Evolutionary conservation across 2,888 invertebrate genomes (phyloP), one percentile per base, ranked within the genome.

Genomic region (Dryadula phaetusa): DNA sequence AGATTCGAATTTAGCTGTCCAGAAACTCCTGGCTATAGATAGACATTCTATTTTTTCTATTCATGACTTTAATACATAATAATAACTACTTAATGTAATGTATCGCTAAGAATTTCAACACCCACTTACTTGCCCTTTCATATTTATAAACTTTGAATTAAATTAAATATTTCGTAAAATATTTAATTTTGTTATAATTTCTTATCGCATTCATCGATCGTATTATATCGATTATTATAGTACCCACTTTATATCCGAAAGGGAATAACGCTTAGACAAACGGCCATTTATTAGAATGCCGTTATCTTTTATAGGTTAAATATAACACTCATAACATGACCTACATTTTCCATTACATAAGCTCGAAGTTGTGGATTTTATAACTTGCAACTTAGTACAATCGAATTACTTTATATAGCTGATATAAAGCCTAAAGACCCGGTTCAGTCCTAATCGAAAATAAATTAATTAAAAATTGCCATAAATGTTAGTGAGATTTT

Each of bases 241-340:
- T 4, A 8, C 7, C 1, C 8, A 34, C 32, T 37, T 37, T 37
- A 37, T 37, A 12, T 10, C 37, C 37, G 12, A 37, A 10, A 1
- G 37, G 2, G 12, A 37, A 12, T 10, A 12, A 12, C 10, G 37
- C 12, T 37, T 37, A 37, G 32, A 34, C 16, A 49, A 49, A 49
- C 16, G 0, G 22, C 12, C 47, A 28, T 28, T 52, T 28, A 16
- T 52, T 28, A n/a, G 25, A 49, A 49, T 8, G 28, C n/a, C 7
- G 28, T 52, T 52, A 52, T 52, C 28, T 52, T 52, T 28, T 10
- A 32, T 10, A 32, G 3, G 16, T 49, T 49, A 22, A 25, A 14
- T 49, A 49, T 49, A 49, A 25, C 22, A 49, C 49, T 28, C 25
- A 52, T 52, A 25, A n/a, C n/a, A 49, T 49, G 16, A 52, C 49